Percentiles rank a stretch among this genome's conserved stretches.
phyloP scores from a whole-genome alignment of 2,888 invertebrate genomes.

The Sisyra terminalis region DNA sequence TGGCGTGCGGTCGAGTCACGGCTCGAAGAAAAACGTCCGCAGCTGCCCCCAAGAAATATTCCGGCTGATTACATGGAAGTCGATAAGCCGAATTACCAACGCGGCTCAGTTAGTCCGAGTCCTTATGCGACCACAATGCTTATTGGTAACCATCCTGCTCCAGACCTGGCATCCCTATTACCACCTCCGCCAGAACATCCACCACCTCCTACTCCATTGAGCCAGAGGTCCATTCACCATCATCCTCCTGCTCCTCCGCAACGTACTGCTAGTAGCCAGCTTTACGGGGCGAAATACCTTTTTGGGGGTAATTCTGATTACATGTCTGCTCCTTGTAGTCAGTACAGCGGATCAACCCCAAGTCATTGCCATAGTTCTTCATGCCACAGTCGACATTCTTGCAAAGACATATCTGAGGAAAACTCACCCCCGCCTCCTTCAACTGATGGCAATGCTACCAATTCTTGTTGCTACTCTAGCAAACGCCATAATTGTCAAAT shows the following conservation, averaged over 20 bases:
- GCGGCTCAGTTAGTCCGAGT: slow-evolving; percentile 45
- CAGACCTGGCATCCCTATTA: slow-evolving; percentile 39
- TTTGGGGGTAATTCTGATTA: background rate
- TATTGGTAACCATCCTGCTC: slow-evolving; percentile 26
- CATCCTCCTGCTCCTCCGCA: slow-evolving; percentile 21
- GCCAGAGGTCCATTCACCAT: slow-evolving; percentile 16
- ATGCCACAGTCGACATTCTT: background rate
- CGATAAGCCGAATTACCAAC: slow-evolving; percentile 26
- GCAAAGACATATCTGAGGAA: background rate
- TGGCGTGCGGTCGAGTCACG: slow-evolving; percentile 44
- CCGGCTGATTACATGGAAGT: background rate
- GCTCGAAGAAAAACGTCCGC: slow-evolving; percentile 26
- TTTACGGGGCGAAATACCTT: slow-evolving; percentile 1
- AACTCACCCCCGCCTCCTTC: background rate
- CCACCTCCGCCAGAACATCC: slow-evolving; percentile 43
- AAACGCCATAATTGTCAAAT: background rate
- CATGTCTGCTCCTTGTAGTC: slow-evolving; percentile 2
- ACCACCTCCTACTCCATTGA: slow-evolving; percentile 30
- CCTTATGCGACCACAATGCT: slow-evolving; percentile 64
- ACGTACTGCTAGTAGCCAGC: slow-evolving; percentile 21
- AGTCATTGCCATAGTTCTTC: slow-evolving; percentile 1
- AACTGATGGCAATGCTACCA: background rate
- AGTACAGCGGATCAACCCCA: slow-evolving; percentile 1
- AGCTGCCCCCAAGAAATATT: background rate
- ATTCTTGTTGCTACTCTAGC: background rate